Evolutionary conservation across 2,888 invertebrate genomes (phyloP).

Genomic region (Bombylius discolor): DNA sequence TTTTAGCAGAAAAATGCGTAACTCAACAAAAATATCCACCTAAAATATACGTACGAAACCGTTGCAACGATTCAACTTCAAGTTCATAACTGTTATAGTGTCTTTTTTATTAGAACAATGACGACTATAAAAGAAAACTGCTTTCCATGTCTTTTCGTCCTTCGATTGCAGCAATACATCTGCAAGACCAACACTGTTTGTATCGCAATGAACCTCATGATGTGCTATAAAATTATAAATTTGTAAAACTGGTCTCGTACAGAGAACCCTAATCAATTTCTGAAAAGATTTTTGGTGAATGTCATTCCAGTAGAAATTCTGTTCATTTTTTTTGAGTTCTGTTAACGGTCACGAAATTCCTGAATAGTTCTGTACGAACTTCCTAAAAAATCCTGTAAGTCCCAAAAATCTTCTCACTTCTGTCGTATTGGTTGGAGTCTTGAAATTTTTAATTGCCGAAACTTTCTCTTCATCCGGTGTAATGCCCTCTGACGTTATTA

Average conservation of each 20-base stretch:
- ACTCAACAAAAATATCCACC: conserved; percentile 21
- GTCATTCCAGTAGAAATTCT: conserved; percentile 8
- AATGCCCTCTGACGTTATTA: conserved; percentile 11
- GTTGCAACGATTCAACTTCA: conserved; percentile 23
- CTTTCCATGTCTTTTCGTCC: conserved; percentile 10
- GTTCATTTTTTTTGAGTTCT: conserved; percentile 4
- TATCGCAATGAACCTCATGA: conserved; percentile 27
- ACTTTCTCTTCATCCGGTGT: conserved; percentile 8
- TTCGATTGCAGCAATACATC: conserved; percentile 24
- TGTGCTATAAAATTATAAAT: conserved; percentile 16
- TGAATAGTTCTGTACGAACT: conserved; percentile 4
- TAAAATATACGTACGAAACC: conserved; percentile 27
- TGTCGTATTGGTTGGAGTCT: background rate
- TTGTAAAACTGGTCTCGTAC: conserved; percentile 17
- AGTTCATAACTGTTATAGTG: conserved; percentile 29
- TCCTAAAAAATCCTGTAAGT: too few relatives aligned
- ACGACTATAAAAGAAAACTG: conserved; percentile 24
- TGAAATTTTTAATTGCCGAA: background rate
- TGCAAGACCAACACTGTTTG: conserved; percentile 21
- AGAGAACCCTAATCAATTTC: conserved; percentile 15
- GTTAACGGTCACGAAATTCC: conserved; percentile 8
- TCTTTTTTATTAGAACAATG: conserved; percentile 23
- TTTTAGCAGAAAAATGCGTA: conserved; percentile 26
- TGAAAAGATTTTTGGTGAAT: conserved; percentile 9
- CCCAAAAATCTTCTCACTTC: conserved; percentile 2